These are phyloP conservation scores for Patella caerulea DNA, from an alignment of 2,888 invertebrate genomes.

Conservation along the genomic window DNA sequence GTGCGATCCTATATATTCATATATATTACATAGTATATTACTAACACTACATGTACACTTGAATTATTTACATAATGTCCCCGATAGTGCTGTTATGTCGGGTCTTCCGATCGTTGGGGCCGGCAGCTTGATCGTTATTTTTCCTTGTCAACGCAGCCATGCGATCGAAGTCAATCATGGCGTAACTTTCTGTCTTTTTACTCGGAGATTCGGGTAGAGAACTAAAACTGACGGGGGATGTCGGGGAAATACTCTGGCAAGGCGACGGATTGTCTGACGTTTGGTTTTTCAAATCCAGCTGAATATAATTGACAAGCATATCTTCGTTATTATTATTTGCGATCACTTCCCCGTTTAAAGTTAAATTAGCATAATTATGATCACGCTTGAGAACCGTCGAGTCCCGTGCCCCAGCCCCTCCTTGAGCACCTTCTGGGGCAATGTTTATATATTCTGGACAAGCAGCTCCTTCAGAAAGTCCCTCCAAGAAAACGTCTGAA, in stretches of 20 bases:
- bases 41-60: no score
- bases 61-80: slow-evolving; percentile 23
- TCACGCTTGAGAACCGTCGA: slow-evolving; percentile 15
- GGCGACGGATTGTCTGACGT: slow-evolving; percentile 38
- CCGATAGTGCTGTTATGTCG: slow-evolving; percentile 65
- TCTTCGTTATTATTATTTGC: slow-evolving; percentile 26
- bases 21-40: no score
- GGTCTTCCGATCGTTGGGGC: slow-evolving; percentile 73
- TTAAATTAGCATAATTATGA: slow-evolving; percentile 36
- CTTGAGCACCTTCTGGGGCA: slow-evolving; percentile 41
- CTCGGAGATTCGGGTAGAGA: slow-evolving; percentile 59
- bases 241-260: slow-evolving; percentile 47
- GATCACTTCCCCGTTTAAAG: slow-evolving; percentile 18
- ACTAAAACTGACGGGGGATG: slow-evolving; percentile 53
- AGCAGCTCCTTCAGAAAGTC: slow-evolving; percentile 30
- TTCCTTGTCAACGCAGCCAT: slow-evolving; percentile 90
- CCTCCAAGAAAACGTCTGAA: slow-evolving; percentile 51
- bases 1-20: no score
- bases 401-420: slow-evolving; percentile 21
- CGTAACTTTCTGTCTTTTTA: slow-evolving; percentile 78
- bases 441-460: slow-evolving; percentile 57
- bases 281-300: slow-evolving; percentile 55
- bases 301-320: slow-evolving; percentile 58
- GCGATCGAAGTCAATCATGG: slow-evolving; percentile 94
- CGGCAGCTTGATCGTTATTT: slow-evolving; percentile 79